Evolutionary conservation across 2,113 vertebrate species (phyloP).

Genomic region (Pimephales promelas): DNA sequence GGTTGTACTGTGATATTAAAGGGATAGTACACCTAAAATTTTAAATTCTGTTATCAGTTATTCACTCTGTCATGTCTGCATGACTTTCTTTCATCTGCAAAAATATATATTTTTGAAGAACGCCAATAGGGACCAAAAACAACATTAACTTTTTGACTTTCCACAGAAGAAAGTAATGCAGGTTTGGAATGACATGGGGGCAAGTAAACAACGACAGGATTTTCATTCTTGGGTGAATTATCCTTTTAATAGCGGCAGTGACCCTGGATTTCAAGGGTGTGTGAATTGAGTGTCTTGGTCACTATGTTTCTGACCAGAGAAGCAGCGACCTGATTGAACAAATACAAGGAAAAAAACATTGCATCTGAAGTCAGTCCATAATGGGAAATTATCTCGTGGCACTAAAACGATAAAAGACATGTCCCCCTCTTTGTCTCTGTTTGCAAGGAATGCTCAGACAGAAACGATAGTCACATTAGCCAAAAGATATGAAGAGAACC

Average conservation of each 20-base stretch:
- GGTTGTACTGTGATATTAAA: constrained; percentile 36
- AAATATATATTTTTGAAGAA: background rate
- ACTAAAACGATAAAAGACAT: background rate
- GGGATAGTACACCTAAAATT: background rate
- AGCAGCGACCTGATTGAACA: background rate
- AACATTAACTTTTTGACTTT: background rate
- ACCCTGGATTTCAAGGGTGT: constrained; percentile 24
- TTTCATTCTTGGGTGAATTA: background rate
- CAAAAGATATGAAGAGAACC: constrained; percentile 47
- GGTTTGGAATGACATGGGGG: background rate
- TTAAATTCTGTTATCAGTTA: background rate
- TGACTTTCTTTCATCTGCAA: background rate
- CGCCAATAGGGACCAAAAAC: background rate
- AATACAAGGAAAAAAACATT: background rate
- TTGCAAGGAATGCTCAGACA: constrained; percentile 53
- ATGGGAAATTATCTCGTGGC: background rate
- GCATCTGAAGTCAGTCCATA: background rate
- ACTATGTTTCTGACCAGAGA: background rate
- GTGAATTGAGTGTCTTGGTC: background rate
- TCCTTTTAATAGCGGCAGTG: constrained; percentile 31
- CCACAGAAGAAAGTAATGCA: background rate
- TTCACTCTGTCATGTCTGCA: background rate
- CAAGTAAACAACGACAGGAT: background rate
- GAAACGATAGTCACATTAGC: constrained; percentile 59
- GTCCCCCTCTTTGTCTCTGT: constrained; percentile 37